Evolutionary conservation across 1,140 invertebrate genomes (phyloP).

Genomic region (Ceratosolen solmsi): DNA sequence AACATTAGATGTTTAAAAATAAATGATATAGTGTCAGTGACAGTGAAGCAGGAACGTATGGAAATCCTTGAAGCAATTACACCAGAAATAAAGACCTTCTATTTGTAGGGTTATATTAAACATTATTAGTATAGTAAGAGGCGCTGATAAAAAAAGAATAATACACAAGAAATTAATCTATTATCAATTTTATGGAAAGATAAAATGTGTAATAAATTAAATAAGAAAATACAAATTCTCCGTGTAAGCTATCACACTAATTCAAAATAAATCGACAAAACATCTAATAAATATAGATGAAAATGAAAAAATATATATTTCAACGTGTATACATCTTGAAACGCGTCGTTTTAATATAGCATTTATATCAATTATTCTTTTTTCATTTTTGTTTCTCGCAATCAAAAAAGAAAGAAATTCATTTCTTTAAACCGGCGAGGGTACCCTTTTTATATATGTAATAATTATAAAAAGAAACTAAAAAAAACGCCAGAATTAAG

Average conservation of each 20-base stretch:
- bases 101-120: conserved; percentile 42
- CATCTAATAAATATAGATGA: conserved; percentile 34
- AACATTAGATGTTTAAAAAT: conserved; percentile 27
- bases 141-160: conserved; percentile 38
- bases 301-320: conserved; percentile 47
- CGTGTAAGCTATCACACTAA: conserved; percentile 32
- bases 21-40: conserved; percentile 34
- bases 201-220: conserved; percentile 14
- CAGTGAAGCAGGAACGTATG: conserved; percentile 41
- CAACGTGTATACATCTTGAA: conserved; percentile 45
- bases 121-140: conserved; percentile 28
- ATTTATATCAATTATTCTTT: conserved; percentile 53
- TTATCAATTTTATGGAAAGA: conserved; percentile 38
- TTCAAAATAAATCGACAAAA: conserved; percentile 15
- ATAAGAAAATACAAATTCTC: conserved; percentile 7
- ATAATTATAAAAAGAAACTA: conserved; percentile 14
- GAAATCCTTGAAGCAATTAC: conserved; percentile 40
- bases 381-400: conserved; percentile 34
- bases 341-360: conserved; percentile 49
- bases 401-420: neutral
- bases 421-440: conserved; percentile 18
- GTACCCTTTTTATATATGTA: conserved; percentile 42
- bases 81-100: conserved; percentile 28
- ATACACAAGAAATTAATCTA: conserved; percentile 38
- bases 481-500: conserved; percentile 36